Evolutionary conservation across 2,888 invertebrate genomes (phyloP).

Genomic region (Mimachlamys varia): DNA sequence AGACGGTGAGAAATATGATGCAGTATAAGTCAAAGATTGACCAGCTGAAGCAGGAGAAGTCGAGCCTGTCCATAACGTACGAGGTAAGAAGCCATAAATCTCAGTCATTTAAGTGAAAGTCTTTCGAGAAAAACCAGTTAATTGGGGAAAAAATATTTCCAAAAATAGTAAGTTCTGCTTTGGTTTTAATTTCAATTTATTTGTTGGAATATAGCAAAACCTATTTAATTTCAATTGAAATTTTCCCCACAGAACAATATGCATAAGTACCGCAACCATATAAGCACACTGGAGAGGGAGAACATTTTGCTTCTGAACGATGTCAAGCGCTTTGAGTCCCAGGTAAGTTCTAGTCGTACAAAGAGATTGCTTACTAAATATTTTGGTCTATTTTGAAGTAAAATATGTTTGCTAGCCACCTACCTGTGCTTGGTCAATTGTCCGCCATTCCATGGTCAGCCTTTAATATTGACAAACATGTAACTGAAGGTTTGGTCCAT

Average conservation of each 20-base stretch:
- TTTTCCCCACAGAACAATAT: conserved; percentile 69
- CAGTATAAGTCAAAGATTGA: conserved; percentile 79
- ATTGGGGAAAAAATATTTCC: not conserved
- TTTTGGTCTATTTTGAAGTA: too few relatives aligned
- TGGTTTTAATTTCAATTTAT: not conserved
- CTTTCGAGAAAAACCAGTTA: not conserved
- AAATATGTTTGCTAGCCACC: too few relatives aligned
- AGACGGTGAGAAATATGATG: conserved; percentile 75
- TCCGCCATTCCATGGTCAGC: too few relatives aligned
- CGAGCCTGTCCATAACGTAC: conserved; percentile 73
- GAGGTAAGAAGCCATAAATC: conserved; percentile 65
- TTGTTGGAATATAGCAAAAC: not conserved
- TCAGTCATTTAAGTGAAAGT: not conserved
- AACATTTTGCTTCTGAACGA: conserved; percentile 77
- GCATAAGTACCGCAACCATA: conserved; percentile 74
- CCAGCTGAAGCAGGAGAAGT: conserved; percentile 77
- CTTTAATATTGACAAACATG: too few relatives aligned
- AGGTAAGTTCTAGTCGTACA: conserved; percentile 64
- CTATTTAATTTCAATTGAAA: conserved; percentile 14
- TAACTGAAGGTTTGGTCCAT: too few relatives aligned
- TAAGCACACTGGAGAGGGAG: conserved; percentile 77
- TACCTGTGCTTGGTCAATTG: too few relatives aligned
- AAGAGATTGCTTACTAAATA: too few relatives aligned
- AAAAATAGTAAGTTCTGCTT: not conserved
- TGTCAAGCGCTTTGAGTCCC: conserved; percentile 75